Conservation (phyloP, 2,888 invertebrate species). For the Drosophila lacicola region DNA sequence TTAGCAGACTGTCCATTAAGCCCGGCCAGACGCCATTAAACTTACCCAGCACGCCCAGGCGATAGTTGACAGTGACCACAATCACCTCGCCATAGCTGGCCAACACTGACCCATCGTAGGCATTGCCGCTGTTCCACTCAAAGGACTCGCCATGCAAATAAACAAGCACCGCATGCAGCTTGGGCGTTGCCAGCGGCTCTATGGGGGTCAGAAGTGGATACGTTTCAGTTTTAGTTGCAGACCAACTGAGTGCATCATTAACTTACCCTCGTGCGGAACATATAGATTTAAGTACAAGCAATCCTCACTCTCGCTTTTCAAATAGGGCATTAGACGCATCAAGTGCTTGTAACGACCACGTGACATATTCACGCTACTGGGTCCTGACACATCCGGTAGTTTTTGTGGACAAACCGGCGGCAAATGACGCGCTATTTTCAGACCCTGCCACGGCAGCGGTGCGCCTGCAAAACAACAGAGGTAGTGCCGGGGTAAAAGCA, state of each 20-base stretch:
- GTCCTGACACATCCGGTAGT: conserved; percentile 88
- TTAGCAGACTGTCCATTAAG: conserved; percentile 11
- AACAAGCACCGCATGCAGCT: conserved; percentile 92
- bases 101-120: conserved; percentile 97
- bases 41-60: conserved; percentile 92
- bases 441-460: conserved; percentile 92
- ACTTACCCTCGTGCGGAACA: conserved; percentile 93
- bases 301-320: conserved; percentile 91
- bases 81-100: conserved; percentile 96
- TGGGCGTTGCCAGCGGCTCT: conserved; percentile 84
- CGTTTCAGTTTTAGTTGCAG: not conserved
- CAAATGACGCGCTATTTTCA: conserved; percentile 89
- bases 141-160: conserved; percentile 98
- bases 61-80: conserved; percentile 93
- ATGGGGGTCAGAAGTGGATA: not conserved
- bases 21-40: not conserved
- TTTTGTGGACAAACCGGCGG: conserved; percentile 95
- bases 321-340: conserved; percentile 89
- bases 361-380: conserved; percentile 87
- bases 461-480: conserved; percentile 86
- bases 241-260: conserved; percentile 16
- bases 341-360: conserved; percentile 90
- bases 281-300: conserved; percentile 97
- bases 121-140: conserved; percentile 98
- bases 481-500: not conserved